Evolutionary conservation across 2,113 vertebrate species (phyloP), one percentile per base, ranked within the genome.

Genomic region (Corythoichthys haematopterus): DNA sequence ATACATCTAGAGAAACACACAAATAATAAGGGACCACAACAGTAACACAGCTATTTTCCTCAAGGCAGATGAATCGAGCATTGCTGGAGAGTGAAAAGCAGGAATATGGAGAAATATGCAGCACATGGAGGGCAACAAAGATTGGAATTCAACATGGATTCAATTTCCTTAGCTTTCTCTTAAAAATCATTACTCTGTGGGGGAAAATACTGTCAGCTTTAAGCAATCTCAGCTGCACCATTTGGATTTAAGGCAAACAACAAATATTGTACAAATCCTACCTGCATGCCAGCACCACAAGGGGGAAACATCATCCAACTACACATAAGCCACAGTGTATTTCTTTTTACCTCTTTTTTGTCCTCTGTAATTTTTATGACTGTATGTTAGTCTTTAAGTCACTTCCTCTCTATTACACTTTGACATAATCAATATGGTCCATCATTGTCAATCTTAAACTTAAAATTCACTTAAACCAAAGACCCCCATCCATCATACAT

Each of bases 301-400:
- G 88, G 82, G 88, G 88, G 88, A 89, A 87, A 88, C 88, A 80
- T 88, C 82, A 85, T 84, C 86, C 88, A 84, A 85, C 86, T 84
- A 60, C 83, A 16, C 46, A 48, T 20, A 20, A 33, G 77, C 63
- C 69, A 59, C 60, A 51, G 48, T 65, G 16, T 14, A 36, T 50
- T 68, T 71, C n/a, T 38, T 45, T 7, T 20, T 43, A 1, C 20
- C 50, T 12, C 36, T 68, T 71, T 65, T 66, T 52, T 53, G 10
- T 51, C 56, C 15, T 14, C 11, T 62, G 58, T 74, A 72, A 81
- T 86, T 84, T 76, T 50, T 82, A 56, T 52, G 71, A 82, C 74
- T 88, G 72, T 80, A 65, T 70, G 72, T 85, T 80, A 80, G 73
- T 82, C 76, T 82, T 67, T 78, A 52, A 13, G 15, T 58, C 69